Evolutionary conservation across 35 echinoderm and acorn worm species (phyloP).

Genomic region (Heliocidaris erythrogramma): DNA sequence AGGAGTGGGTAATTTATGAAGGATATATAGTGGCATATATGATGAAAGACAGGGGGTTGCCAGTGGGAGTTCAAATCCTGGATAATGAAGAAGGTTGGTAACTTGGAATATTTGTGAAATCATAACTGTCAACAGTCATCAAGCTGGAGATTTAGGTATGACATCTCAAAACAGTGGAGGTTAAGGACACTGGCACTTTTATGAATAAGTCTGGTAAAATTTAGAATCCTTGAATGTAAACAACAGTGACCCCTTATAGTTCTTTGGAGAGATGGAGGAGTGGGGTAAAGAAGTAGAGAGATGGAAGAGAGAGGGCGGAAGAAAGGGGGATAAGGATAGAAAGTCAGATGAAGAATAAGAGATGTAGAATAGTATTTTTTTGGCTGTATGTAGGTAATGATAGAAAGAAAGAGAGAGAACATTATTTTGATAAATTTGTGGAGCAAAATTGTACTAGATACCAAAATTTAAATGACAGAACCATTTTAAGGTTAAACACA

Average conservation of each 20-base stretch:
- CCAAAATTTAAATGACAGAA: no score
- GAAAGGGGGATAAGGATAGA: no score
- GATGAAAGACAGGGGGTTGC: not conserved
- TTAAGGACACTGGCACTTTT: not conserved
- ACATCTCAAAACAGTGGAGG: not conserved
- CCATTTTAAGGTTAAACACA: no score
- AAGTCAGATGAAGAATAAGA: no score
- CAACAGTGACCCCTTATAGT: not conserved
- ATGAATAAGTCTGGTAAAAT: not conserved
- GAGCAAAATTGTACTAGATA: no score
- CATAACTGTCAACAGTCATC: not conserved
- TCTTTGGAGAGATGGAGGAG: not conserved
- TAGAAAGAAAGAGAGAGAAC: no score
- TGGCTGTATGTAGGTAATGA: no score
- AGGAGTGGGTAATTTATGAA: not conserved
- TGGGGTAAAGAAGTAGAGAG: not conserved
- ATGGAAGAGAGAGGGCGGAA: not conserved
- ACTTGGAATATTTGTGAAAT: constrained; percentile 5
- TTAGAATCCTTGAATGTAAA: not conserved
- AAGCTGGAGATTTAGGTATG: not conserved
- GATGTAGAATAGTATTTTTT: no score
- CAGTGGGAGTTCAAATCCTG: not conserved
- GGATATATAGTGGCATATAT: not conserved
- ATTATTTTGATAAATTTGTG: no score
- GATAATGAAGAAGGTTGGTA: not conserved